Evolutionary conservation across 2,113 vertebrate species (phyloP), one percentile per base, ranked within the genome.

Genomic region (Struthio camelus): DNA sequence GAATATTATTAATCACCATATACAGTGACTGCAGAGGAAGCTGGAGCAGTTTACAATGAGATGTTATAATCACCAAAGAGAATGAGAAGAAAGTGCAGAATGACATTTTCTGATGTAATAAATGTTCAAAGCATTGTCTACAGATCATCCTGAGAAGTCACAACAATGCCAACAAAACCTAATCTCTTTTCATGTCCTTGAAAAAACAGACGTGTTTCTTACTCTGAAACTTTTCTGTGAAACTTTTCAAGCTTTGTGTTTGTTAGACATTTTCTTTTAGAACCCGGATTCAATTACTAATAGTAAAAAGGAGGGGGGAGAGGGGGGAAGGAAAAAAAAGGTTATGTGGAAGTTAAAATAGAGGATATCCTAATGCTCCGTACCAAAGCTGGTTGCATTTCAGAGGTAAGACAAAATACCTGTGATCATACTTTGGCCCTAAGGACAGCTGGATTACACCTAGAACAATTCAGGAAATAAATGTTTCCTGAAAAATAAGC

Each of bases 321-420:
- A 72, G 22, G 22, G 0, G 1, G 11, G 4, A 3, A 0, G 0
- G 2, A 3, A 11, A 10, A 9, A 19, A 9, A 40, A 86, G 46
- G 10, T 16, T 44, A 13, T 1, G 5, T 8, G 42, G 80, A 62
- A 59, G 38, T 64, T 42, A 67, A 78, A 89, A 72, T 20, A 77
- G 56, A 32, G 48, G 87, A 62, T 66, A 71, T 75, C 48, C 36
- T 5, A 11, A 10, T 3, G 4, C 34, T 90, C 80, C 53, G 13
- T 36, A n/a, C 12, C 75, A 38, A 53, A 80, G 51, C 0, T 8
- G 27, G 38, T 24, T 72, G 34, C 1, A 1, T 58, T 38, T 79
- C 40, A 75, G 44, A 86, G 59, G 44, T 19, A 6, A 70, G 53
- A 42, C 64, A 64, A 64, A 85, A 80, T 69, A 64, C 24, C 23